Base-by-base conservation (phyloP, 2,888 invertebrate genomes). In the Seira sanloemensis region DNA sequence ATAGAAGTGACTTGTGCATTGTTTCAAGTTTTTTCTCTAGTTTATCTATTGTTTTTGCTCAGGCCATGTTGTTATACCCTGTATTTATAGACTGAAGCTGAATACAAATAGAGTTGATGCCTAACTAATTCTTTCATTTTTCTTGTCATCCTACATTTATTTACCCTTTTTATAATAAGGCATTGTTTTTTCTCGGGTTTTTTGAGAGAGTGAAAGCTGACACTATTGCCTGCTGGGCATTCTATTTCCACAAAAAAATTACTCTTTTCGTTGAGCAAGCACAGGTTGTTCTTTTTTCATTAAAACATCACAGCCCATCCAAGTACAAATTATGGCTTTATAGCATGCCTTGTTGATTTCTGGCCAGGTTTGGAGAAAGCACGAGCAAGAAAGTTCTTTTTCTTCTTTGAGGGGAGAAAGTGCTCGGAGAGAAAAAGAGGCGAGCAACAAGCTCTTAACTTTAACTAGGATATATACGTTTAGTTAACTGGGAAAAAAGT, bases 391-490 rank as follows among this genome's bases (percentile, higher is more conserved):
- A 67, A 67, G 23, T 67, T 67, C 23, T 62, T n/a, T 21, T 21
- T 21, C 62, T 16, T 12, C 50, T 50, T 16, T 9, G 16, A 50
- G 16, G 16, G 16, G 12, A 9, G 16, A 50, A 50, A 50, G 9
- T 9, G 9, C n/a, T 7, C 37, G 37, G 37, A 37, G 5, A 37
- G 37, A 12, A 12, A 37, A 37, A 37, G 12, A 37, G 5, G 4
- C 37, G 37, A 37, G 37, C 37, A 37, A 37, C 37, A 37, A 37
- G 37, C 37, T 37, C 21, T 18, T 1, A 78, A 25, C 73, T 71
- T 19, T 78, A 66, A 78, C 78, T 19, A 78, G 71, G 72, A 66
- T 46, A 78, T 72, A 71, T 78, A 66, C 26, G 72, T 72, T n/a
- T 23, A n/a, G 46, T 72, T 72, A 78, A 72, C 72, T 37, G 12